These are phyloP conservation scores for Parazoanthus darwini DNA, from an alignment of 92 coral and sea anemone species.

Conservation along the genomic window DNA sequence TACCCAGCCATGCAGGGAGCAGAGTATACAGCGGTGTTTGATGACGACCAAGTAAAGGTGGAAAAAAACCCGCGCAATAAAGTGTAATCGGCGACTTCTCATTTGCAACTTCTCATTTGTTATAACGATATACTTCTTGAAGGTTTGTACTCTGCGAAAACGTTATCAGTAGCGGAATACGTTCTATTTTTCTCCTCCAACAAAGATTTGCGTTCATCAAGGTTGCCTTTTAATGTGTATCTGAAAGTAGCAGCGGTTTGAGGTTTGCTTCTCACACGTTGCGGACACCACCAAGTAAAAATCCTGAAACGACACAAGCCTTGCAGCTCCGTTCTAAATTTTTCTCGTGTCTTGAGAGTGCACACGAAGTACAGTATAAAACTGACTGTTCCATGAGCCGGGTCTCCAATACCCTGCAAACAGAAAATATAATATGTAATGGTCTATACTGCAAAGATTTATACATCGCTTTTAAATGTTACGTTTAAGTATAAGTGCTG, in stretches of 20 bases:
- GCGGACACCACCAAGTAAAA: not conserved
- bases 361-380: conserved; percentile 24
- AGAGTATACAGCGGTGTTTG: too few species aligned
- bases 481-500: too few species aligned
- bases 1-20: too few species aligned
- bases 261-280: not conserved
- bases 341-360: conserved; percentile 21
- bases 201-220: not conserved
- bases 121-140: not conserved
- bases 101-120: not conserved
- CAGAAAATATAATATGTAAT: not conserved
- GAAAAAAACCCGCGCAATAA: too few species aligned
- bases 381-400: not conserved
- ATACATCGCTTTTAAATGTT: too few species aligned
- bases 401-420: conserved; percentile 23
- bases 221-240: not conserved
- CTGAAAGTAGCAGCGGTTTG: not conserved
- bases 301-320: conserved; percentile 2
- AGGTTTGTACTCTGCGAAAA: not conserved
- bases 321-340: not conserved
- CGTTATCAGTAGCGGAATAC: not conserved
- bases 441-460: too few species aligned
- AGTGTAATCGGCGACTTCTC: too few species aligned
- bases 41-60: too few species aligned
- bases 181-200: not conserved